phyloP scores from a whole-genome alignment of 2,888 invertebrate species.

The Protula sp. region DNA sequence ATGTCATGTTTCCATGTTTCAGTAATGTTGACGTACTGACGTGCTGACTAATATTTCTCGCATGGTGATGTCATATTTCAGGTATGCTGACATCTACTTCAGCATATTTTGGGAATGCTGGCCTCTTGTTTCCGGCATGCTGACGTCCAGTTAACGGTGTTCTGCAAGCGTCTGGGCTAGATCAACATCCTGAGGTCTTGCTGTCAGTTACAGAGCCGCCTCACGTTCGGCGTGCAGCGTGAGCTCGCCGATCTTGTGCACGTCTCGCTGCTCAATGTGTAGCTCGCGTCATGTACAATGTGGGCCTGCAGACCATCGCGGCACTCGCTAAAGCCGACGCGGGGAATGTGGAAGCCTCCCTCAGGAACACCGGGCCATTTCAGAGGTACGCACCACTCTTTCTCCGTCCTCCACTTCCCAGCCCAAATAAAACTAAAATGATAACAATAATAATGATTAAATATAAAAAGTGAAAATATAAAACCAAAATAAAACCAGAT shows the following conservation, averaged over 20 bases:
- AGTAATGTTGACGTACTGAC: too few species aligned
- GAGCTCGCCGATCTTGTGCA: constrained; percentile 84
- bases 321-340: constrained; percentile 72
- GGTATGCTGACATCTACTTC: too few species aligned
- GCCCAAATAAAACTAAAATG: too few species aligned
- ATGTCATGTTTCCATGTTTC: too few species aligned
- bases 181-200: constrained; percentile 80
- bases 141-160: too few species aligned
- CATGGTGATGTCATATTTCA: too few species aligned
- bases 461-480: neutral
- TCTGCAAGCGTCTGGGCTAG: constrained; percentile 90
- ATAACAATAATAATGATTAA: too few species aligned
- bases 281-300: constrained; percentile 44
- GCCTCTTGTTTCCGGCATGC: too few species aligned
- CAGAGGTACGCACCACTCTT: constrained; percentile 68
- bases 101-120: too few species aligned
- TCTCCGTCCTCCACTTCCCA: too few species aligned
- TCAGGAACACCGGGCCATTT: constrained; percentile 77
- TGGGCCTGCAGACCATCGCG: constrained; percentile 67
- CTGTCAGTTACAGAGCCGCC: constrained; percentile 85
- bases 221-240: constrained; percentile 88
- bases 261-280: constrained; percentile 74
- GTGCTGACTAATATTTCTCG: too few species aligned
- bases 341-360: constrained; percentile 67
- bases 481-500: too few species aligned